Base-by-base conservation (phyloP, 37 sponge, comb jelly and placozoan genomes). In the Eunapius fragilis region DNA sequence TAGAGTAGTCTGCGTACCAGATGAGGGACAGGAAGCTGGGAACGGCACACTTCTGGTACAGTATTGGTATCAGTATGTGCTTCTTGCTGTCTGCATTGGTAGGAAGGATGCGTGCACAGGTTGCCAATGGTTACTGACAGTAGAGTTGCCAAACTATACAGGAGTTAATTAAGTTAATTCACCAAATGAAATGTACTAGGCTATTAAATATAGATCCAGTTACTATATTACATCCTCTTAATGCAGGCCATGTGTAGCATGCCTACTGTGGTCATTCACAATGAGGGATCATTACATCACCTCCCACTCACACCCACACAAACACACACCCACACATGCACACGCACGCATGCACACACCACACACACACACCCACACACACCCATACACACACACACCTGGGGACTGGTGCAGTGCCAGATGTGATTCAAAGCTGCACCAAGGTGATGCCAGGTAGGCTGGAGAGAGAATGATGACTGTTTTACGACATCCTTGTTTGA, bases 381-480 rank as follows among this genome's bases (percentile, higher is more conserved):
- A 25, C 10, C 26, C 71, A 30, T 10, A 37, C 45, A 41, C 22
- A 22, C 13, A 7, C 81, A 84, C 37, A 87, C 93, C 90, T 68
- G 93, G 93, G 36, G 69, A 80, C 27, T 74, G 74, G 6, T 33
- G 31, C 19, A 81, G 48, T 22, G 90, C 93, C 9, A 89, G 75
- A 67, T 75, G 72, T 24, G 93, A 89, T 69, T 89, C 93, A 74
- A 78, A 89, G 35, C 45, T 89, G 58, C 89, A 89, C 89, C 89
- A 93, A 5, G 82, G 32, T 2, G 84, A 84, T 19, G 45, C 23
- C 37, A 89, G 23, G 58, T 89, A 93, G 58, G 78, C 69, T 5
- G 93, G 90, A 7, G 93, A 93, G 22, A 93, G 86, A 37, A 93
- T 86, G 25, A 93, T 69, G 37, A 93, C 37, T 10, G 84, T 89